A percentile compares a stretch with the other conserved stretches of the same genome.
These are phyloP conservation scores for Apoderus coryli DNA, from an alignment of 2,888 invertebrate genomes.

Conservation along the genomic window DNA sequence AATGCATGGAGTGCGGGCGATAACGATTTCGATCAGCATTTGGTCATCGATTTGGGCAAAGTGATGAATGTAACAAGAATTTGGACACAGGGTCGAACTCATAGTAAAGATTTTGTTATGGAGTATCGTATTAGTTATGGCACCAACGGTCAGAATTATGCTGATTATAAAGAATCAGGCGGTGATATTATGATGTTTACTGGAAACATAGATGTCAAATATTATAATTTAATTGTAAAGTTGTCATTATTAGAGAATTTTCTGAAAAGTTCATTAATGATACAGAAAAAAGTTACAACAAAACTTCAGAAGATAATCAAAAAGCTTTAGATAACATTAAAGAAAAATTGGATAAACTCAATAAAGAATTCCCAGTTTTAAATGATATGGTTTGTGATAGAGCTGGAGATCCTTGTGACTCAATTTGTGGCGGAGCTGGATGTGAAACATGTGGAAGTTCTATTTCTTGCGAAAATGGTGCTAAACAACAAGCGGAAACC, in stretches of 20 bases:
- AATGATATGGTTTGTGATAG: constrained; percentile 60
- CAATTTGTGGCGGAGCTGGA: constrained; percentile 90
- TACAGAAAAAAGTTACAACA: constrained; percentile 43
- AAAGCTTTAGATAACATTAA: constrained; percentile 51
- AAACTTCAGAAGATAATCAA: constrained; percentile 58
- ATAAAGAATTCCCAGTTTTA: constrained; percentile 62
- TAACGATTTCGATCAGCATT: constrained; percentile 85
- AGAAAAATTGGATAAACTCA: constrained; percentile 49
- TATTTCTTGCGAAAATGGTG: constrained; percentile 77
- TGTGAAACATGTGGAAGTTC: constrained; percentile 70
- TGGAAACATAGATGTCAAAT: too few species aligned
- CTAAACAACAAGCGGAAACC: constrained; percentile 77
- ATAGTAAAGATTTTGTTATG: constrained; percentile 81
- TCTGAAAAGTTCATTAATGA: constrained; percentile 47
- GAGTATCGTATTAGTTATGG: constrained; percentile 91
- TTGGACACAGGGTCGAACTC: constrained; percentile 79
- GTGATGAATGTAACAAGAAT: constrained; percentile 81
- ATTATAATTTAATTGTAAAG: too few species aligned
- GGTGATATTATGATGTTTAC: constrained; percentile 87
- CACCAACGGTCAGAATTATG: constrained; percentile 78
- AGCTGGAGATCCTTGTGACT: constrained; percentile 56
- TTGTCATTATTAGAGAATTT: too few species aligned
- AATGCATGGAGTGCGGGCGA: constrained; percentile 86
- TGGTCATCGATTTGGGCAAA: constrained; percentile 77
- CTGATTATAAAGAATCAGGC: constrained; percentile 77